Base-by-base conservation (phyloP, 2,888 invertebrate species). In the Gnatocerus cornutus region DNA sequence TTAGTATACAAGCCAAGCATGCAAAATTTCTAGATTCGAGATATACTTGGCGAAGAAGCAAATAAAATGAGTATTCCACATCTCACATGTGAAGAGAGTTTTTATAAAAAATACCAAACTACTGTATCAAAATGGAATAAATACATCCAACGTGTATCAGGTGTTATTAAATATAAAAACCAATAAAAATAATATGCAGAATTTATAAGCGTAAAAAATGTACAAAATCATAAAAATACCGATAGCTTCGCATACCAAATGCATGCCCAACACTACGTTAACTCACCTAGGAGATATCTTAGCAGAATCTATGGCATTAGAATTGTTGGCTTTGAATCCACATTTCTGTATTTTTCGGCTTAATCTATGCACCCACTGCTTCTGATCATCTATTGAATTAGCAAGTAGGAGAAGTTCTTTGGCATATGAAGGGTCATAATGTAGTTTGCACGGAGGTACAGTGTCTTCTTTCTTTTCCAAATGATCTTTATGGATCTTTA, bases 401-500 rank as follows among this genome's bases (percentile, higher is more conserved):
- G 98, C 97, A 82, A 98, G 89, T 79, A 98, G 88, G 77, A 99
- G 88, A 86, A 99, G 89, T 86, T 99, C 98, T 82, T 97, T 95
- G 81, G 98, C 97, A 82, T 91, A 91, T 80, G 93, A 93, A 73
- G 96, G 95, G 89, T 98, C 98, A 80, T 95, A 96, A 86, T 97
- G 96, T 75, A 98, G 90, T 88, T 98, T 98, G 88, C 98, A 99
- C 50, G 98, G 97, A 73, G 96, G 95, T 82, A 98, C 91, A 72
- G 91, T 90, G 84, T 95, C 95, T 83, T 93, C 93, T 79, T 91
- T 90, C 79, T 91, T 92, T 79, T 94, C 93, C 84, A 96, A 91
- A 89, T 99, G 99, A 84, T 99, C 98, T 85, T 96, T 95, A 87
- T 99, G 99, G 82, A 99, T 94, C 89, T 98, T 98, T 84, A 96